Percentiles rank a stretch among this genome's conserved stretches.
These are phyloP conservation scores for Dendrophyllia cribrosa DNA, from an alignment of 64 coral and sea anemone genomes.

Conservation along the genomic window DNA sequence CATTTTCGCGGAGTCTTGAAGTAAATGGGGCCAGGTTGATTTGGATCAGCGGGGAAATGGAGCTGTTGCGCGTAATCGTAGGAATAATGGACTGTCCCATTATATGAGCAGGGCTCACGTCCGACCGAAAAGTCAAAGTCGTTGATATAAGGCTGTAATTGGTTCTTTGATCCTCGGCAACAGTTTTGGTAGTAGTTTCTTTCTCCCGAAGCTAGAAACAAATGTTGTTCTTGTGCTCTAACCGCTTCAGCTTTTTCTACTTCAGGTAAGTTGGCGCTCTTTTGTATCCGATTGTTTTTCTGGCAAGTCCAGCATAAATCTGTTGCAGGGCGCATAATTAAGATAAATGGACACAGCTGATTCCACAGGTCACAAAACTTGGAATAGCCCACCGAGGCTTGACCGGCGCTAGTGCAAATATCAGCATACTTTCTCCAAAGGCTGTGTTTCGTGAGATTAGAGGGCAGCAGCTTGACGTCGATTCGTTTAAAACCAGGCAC, in stretches of 20 bases:
- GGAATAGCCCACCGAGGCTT: constrained; percentile 39
- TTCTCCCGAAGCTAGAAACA: background rate
- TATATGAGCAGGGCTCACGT: constrained; percentile 11
- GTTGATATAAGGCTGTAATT: constrained; percentile 7
- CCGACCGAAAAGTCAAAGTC: constrained; percentile 14
- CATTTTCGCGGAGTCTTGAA: background rate
- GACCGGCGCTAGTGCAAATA: too few species aligned
- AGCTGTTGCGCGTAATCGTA: constrained; percentile 26
- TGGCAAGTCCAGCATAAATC: constrained; percentile 77
- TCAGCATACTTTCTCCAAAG: constrained; percentile 49
- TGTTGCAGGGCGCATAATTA: constrained; percentile 47
- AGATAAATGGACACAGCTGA: constrained; percentile 14
- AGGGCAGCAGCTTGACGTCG: constrained; percentile 57
- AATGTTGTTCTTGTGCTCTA: background rate
- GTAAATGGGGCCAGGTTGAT: background rate
- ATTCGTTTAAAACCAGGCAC: constrained; percentile 71
- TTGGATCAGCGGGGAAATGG: background rate
- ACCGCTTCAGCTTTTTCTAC: constrained; percentile 13
- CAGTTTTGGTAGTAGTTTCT: background rate
- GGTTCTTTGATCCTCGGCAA: constrained; percentile 16
- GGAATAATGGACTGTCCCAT: constrained; percentile 36
- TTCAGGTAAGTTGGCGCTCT: constrained; percentile 4
- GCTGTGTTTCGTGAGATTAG: constrained; percentile 39
- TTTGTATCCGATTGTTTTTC: constrained; percentile 25
- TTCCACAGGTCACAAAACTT: constrained; percentile 70